Evolutionary conservation across 2,113 vertebrate species (phyloP).

Genomic region (Clarias batrachus): DNA sequence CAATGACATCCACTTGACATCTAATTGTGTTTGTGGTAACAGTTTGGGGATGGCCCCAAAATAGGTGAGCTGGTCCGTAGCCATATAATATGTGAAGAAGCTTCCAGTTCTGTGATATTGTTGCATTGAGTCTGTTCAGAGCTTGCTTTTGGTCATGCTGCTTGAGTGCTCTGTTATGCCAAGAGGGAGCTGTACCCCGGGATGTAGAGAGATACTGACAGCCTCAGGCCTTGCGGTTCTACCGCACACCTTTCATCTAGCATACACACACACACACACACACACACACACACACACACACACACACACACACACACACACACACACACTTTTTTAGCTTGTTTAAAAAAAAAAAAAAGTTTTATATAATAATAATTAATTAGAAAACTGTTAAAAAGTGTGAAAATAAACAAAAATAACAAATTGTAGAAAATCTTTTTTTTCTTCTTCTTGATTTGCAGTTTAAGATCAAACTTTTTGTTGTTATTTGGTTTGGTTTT

Average conservation of each 20-base stretch:
- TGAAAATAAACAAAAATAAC: neutral
- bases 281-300: neutral
- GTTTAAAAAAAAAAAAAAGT: no score
- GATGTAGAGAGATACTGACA: constrained; percentile 31
- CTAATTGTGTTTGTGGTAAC: neutral
- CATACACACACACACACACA: constrained; percentile 15
- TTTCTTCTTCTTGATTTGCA: neutral
- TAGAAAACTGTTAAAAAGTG: neutral
- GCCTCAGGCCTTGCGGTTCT: constrained; percentile 18
- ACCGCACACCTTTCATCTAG: constrained; percentile 4
- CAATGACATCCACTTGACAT: neutral
- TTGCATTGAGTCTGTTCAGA: neutral
- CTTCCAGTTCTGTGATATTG: neutral
- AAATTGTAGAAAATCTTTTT: neutral
- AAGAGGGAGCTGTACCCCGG: constrained; percentile 20
- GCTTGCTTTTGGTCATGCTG: constrained; percentile 34
- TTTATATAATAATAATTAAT: neutral
- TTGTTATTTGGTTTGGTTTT: neutral
- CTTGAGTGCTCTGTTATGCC: constrained; percentile 30
- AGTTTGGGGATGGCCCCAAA: neutral
- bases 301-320: no score
- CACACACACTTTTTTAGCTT: no score
- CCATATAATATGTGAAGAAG: neutral
- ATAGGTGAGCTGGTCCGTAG: neutral
- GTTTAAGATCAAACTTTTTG: neutral